Evolutionary conservation across 2,113 vertebrate genomes (phyloP), one percentile per base, ranked within the genome.

Genomic region (Dromaius novaehollandiae): DNA sequence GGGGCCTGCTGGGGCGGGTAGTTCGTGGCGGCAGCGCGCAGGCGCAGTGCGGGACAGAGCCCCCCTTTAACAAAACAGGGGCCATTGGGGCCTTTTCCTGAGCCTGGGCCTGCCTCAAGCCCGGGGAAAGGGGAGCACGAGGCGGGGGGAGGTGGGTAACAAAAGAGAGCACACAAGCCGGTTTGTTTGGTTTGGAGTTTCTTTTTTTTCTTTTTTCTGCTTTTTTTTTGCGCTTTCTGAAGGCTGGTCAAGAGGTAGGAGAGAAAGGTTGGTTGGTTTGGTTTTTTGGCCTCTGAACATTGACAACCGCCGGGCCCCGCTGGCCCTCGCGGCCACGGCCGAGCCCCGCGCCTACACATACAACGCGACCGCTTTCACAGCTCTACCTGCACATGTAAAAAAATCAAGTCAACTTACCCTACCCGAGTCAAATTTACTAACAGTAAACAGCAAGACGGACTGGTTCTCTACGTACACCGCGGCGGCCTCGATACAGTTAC

Each of bases 181-280:
- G 87, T 66, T 50, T 7, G 3, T 4, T 18, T 61, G 46, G 28
- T 6, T 12, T 13, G 25, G 19, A 8, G 8, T 13, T 24, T 51
- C 10, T 42, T 92, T 10, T 11, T 36, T 25, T 34, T 30, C 10
- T 11, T 18, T 32, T 38, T 38, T 38, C 38, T 38, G 13, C 15
- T 46, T 44, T 61, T 64, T 64, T 74, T 68, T 61, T 36, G 24
- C 64, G 63, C 70, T 85, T 95, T 96, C 94, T 81, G 79, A 97
- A 94, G 96, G 95, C 96, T 88, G 65, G 53, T 86, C 90, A 95
- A 95, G 96, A 98, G 97, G 97, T 97, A 97, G 97, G 95, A 96
- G 88, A 94, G 94, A 80, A 95, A 95, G 28, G 25, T 15, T 44
- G 21, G 28, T 30, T 30, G 8, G 25, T 34, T 19, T 32, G 44